phyloP scores from a whole-genome alignment of 2,113 vertebrate species.

The Scophthalmus maximus region DNA sequence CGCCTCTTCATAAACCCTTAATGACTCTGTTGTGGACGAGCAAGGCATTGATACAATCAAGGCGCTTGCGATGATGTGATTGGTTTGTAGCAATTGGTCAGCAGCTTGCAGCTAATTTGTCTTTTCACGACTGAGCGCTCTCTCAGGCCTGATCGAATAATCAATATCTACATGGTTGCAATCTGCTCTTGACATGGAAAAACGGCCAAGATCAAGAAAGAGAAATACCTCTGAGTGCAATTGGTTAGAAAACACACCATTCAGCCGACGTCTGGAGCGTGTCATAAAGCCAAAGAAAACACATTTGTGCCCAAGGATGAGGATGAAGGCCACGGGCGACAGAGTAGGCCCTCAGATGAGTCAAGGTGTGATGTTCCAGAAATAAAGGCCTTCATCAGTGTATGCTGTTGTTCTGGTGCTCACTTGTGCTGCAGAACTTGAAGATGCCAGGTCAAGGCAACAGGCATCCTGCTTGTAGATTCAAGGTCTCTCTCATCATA shows the following conservation, averaged over 20 bases:
- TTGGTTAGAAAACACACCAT: constrained; percentile 3
- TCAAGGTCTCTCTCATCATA: constrained; percentile 44
- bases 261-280: no score
- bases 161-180: constrained; percentile 78
- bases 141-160: constrained; percentile 75
- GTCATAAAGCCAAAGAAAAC: constrained; percentile 16
- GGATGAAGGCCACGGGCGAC: constrained; percentile 37
- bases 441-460: constrained; percentile 64
- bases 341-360: constrained; percentile 31
- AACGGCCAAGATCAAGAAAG: constrained; percentile 32
- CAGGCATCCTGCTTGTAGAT: constrained; percentile 42
- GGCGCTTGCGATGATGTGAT: constrained; percentile 70
- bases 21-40: constrained; percentile 52
- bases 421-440: constrained; percentile 31
- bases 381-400: constrained; percentile 17
- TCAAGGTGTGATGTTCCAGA: constrained; percentile 43
- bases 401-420: constrained; percentile 19
- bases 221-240: constrained; percentile 51
- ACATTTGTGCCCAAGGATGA: constrained; percentile 26
- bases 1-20: constrained; percentile 64
- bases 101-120: constrained; percentile 81
- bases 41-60: constrained; percentile 67
- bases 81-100: constrained; percentile 79
- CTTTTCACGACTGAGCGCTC: constrained; percentile 80
- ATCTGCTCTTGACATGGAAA: constrained; percentile 74